Evolutionary conservation across 2,888 invertebrate genomes (phyloP).

Genomic region (Nomada goodeniana): DNA sequence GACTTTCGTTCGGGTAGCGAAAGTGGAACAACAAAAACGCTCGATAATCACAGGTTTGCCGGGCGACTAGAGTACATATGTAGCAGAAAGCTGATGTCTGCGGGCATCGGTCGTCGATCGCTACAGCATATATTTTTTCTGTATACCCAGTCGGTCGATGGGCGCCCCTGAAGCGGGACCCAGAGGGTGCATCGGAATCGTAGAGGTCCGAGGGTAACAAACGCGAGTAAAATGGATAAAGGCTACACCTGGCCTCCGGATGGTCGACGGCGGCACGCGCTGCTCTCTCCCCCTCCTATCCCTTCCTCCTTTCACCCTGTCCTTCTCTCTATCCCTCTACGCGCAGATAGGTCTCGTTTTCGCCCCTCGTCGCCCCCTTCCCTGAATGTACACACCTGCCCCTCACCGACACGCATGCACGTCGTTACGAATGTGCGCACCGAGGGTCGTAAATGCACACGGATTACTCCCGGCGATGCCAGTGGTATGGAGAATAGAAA

Average conservation of each 20-base stretch:
- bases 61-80: slow-evolving; percentile 34
- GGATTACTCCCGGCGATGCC: slow-evolving; percentile 75
- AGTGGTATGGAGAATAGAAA: slow-evolving; percentile 64
- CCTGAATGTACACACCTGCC: slow-evolving; percentile 76
- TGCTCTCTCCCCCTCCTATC: slow-evolving; percentile 55
- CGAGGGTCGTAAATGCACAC: slow-evolving; percentile 81
- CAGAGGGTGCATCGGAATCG: slow-evolving; percentile 76
- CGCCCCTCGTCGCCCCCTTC: slow-evolving; percentile 31
- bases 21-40: slow-evolving; percentile 34
- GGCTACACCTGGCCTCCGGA: slow-evolving; percentile 83
- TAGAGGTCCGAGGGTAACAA: slow-evolving; percentile 75
- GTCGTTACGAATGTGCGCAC: slow-evolving; percentile 70
- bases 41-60: slow-evolving; percentile 44
- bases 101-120: slow-evolving; percentile 67
- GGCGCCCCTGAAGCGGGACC: slow-evolving; percentile 70
- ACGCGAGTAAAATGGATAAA: slow-evolving; percentile 82
- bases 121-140: slow-evolving; percentile 37
- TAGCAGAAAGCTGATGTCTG: slow-evolving; percentile 44
- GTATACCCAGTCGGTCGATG: slow-evolving; percentile 60
- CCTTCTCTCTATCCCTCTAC: slow-evolving; percentile 50
- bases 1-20: slow-evolving; percentile 4
- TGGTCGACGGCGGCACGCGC: slow-evolving; percentile 80
- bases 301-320: slow-evolving; percentile 53
- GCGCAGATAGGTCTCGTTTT: slow-evolving; percentile 69
- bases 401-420: slow-evolving; percentile 73